These are phyloP conservation scores for Apotomis turbidana DNA, from an alignment of 2,888 invertebrate species.

Conservation along the genomic window DNA sequence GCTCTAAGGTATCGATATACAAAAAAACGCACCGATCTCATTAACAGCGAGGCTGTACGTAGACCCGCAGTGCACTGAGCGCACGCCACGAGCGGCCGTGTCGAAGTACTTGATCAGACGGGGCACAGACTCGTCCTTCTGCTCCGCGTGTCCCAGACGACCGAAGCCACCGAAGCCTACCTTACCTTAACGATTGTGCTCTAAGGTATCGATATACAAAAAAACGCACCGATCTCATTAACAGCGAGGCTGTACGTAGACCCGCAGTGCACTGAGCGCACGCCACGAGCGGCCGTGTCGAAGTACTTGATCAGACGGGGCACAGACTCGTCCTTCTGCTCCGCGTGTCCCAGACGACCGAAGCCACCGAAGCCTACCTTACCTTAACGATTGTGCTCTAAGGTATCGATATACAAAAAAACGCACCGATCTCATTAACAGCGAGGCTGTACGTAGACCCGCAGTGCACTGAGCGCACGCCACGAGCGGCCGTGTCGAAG, in stretches of 20 bases:
- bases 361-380: constrained; percentile 94
- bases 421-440: constrained; percentile 88
- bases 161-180: constrained; percentile 96
- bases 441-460: constrained; percentile 95
- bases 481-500: too few relatives aligned
- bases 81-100: constrained; percentile 73
- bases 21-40: constrained; percentile 85
- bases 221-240: constrained; percentile 86
- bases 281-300: constrained; percentile 92
- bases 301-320: constrained; percentile 94
- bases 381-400: too few relatives aligned
- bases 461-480: constrained; percentile 73
- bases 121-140: constrained; percentile 84
- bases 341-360: constrained; percentile 96
- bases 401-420: background rate
- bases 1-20: background rate
- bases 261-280: constrained; percentile 92
- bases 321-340: constrained; percentile 95
- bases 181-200: too few relatives aligned
- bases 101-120: constrained; percentile 65
- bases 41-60: constrained; percentile 94
- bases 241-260: constrained; percentile 94
- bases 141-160: constrained; percentile 95
- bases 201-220: background rate
- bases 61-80: constrained; percentile 81